Evolutionary conservation across 1,140 invertebrate genomes (phyloP).

Genomic region (Polypedilum pembai): DNA sequence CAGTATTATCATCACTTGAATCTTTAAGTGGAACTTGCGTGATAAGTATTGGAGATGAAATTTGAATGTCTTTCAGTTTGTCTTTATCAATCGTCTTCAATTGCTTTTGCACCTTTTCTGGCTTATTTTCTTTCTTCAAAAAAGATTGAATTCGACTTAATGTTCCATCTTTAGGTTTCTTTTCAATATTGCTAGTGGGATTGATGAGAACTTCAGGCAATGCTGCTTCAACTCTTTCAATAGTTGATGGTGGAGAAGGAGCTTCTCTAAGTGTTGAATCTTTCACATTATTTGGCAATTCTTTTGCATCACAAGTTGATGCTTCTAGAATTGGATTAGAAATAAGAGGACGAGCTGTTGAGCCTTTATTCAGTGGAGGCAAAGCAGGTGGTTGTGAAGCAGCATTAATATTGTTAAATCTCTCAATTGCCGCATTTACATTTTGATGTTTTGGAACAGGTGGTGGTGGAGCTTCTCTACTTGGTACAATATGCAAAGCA

Average conservation of each 20-base stretch:
- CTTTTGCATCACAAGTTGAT: conserved; percentile 68
- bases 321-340: conserved; percentile 70
- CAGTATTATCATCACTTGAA: conserved; percentile 39
- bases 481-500: conserved; percentile 33
- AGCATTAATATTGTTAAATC: conserved; percentile 23
- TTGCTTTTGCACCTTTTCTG: conserved; percentile 51
- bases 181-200: conserved; percentile 34
- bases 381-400: conserved; percentile 45
- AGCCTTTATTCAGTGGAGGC: conserved; percentile 47
- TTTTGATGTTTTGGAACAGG: conserved; percentile 32
- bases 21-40: conserved; percentile 37
- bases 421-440: not conserved
- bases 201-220: conserved; percentile 40
- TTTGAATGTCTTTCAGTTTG: conserved; percentile 63
- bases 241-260: conserved; percentile 45
- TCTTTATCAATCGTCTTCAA: conserved; percentile 60
- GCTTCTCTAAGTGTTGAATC: conserved; percentile 50
- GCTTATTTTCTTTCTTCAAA: conserved; percentile 56
- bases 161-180: conserved; percentile 52
- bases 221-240: not conserved
- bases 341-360: conserved; percentile 58
- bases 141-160: conserved; percentile 70
- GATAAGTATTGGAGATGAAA: conserved; percentile 65
- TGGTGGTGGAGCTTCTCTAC: conserved; percentile 39
- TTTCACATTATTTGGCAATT: conserved; percentile 51